A percentile compares a stretch with the other conserved stretches of the same genome.
Conservation (phyloP, 2,113 vertebrate species). For the Odocoileus hemionus region DNA sequence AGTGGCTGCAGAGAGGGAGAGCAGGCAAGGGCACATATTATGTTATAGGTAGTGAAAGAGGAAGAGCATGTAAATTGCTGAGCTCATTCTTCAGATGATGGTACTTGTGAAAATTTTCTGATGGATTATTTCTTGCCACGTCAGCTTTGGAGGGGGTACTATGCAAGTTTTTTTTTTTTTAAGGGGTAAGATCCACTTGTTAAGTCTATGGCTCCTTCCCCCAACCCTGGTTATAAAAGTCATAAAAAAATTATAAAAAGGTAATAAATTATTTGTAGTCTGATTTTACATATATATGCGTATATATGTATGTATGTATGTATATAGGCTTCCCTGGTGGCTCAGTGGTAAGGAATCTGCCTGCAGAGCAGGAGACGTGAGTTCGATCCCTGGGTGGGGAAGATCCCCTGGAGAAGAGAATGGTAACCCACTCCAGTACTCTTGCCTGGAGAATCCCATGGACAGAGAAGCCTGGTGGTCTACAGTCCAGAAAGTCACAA, state of each 20-base stretch:
- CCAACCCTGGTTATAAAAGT: background rate
- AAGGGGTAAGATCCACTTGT: background rate
- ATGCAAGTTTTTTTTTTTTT: background rate
- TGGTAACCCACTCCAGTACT: background rate
- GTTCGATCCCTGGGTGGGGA: background rate
- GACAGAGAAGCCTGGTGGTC: background rate
- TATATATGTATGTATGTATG: background rate
- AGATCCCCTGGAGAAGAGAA: background rate
- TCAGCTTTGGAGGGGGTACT: background rate
- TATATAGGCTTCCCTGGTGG: background rate
- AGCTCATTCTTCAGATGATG: conserved; percentile 63
- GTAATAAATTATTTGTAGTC: background rate
- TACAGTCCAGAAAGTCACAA: background rate
- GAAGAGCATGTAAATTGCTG: conserved; percentile 47
- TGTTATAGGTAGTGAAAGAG: background rate
- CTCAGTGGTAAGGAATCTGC: background rate
- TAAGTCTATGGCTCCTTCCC: background rate
- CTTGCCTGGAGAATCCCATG: background rate
- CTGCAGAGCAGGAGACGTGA: background rate
- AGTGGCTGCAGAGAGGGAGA: background rate
- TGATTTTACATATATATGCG: background rate
- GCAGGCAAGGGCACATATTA: background rate
- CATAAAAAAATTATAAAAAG: background rate
- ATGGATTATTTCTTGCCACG: conserved; percentile 60
- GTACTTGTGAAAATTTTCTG: conserved; percentile 38